phyloP scores from a whole-genome alignment of 2,888 invertebrate genomes.

The Drosophila neonasuta region DNA sequence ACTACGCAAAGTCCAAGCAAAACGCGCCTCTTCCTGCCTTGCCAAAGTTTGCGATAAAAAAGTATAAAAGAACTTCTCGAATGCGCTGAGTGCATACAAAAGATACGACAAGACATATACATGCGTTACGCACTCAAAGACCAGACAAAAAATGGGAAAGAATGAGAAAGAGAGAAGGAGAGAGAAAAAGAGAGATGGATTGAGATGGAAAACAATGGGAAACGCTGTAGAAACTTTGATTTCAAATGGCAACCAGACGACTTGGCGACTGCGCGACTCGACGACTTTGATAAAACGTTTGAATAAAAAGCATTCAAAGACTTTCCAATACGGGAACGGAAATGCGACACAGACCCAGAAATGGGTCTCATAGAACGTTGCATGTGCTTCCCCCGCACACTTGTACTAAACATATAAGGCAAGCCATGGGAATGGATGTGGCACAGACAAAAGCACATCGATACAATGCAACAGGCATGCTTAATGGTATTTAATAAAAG shows the following conservation, averaged over 20 bases:
- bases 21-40: conserved; percentile 71
- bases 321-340: conserved; percentile 67
- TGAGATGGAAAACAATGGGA: conserved; percentile 40
- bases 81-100: conserved; percentile 69
- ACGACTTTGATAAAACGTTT: conserved; percentile 56
- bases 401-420: conserved; percentile 22
- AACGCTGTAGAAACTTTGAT: conserved; percentile 53
- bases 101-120: conserved; percentile 50
- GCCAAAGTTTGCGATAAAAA: conserved; percentile 72
- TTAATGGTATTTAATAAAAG: conserved; percentile 27
- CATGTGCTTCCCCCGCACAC: conserved; percentile 11
- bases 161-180: conserved; percentile 2
- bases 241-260: conserved; percentile 56
- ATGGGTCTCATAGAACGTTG: conserved; percentile 35
- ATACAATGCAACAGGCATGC: conserved; percentile 27
- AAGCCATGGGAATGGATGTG: conserved; percentile 16
- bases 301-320: conserved; percentile 50
- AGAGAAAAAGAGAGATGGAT: conserved; percentile 8
- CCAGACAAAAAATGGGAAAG: conserved; percentile 8
- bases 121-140: conserved; percentile 47
- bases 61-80: conserved; percentile 53
- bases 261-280: conserved; percentile 50
- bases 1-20: conserved; percentile 53
- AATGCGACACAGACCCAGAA: conserved; percentile 66
- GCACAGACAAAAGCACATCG: conserved; percentile 12